Evolutionary conservation across 2,797 vertebrate species (phyloP).

Genomic region (Nasua narica): DNA sequence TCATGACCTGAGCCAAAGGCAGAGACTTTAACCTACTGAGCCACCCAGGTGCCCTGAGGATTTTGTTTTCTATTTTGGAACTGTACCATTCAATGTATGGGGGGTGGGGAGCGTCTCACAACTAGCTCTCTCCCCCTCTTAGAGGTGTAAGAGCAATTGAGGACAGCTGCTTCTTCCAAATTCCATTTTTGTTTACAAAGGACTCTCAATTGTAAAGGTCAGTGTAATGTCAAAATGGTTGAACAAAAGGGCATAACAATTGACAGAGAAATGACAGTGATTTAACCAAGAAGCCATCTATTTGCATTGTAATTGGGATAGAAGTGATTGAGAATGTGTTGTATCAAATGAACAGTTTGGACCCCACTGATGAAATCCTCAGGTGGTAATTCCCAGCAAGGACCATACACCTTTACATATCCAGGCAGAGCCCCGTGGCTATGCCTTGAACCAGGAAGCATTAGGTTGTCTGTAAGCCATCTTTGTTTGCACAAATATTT

Average conservation of each 20-base stretch:
- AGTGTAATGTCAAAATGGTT: neutral
- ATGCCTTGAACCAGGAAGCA: constrained; percentile 60
- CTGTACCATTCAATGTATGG: neutral
- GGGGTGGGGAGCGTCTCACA: neutral
- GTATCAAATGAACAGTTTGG: neutral
- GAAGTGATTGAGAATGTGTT: neutral
- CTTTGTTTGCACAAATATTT: constrained; percentile 67
- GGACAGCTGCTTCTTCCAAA: neutral
- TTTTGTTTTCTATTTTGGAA: neutral
- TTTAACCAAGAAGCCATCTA: neutral
- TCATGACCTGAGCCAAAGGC: too few relatives aligned
- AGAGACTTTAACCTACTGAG: too few relatives aligned
- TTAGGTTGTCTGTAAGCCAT: constrained; percentile 40
- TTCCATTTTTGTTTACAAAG: neutral
- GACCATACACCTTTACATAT: neutral
- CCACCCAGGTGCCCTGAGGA: too few relatives aligned
- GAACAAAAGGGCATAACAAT: neutral
- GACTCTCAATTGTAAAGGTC: neutral
- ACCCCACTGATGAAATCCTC: neutral
- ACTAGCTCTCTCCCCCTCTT: neutral
- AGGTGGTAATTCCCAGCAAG: fast-evolving
- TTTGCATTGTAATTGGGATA: neutral
- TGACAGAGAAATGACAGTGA: neutral
- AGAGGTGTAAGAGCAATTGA: neutral
- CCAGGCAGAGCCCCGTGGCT: neutral